phyloP scores from a whole-genome alignment of 2,797 vertebrate species.

The Peromyscus attwateri region DNA sequence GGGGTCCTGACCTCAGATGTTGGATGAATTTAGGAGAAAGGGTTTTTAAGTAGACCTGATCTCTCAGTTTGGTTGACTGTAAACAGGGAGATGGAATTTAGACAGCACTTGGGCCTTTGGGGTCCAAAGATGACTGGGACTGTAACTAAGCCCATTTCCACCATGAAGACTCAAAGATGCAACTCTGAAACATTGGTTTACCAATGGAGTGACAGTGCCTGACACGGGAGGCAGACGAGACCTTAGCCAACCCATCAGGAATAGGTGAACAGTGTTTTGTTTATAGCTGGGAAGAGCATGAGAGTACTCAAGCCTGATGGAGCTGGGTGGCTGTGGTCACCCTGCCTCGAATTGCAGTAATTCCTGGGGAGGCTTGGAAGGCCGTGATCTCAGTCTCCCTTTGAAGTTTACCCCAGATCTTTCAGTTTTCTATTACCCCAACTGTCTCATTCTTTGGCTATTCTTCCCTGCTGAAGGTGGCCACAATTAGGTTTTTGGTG shows the following conservation, averaged over 20 bases:
- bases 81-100: background rate
- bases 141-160: background rate
- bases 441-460: background rate
- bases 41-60: background rate
- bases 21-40: background rate
- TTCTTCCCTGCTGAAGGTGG: background rate
- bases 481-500: background rate
- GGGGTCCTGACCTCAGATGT: background rate
- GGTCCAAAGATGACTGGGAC: background rate
- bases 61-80: background rate
- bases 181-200: background rate
- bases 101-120: background rate
- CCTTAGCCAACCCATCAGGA: background rate
- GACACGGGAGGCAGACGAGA: background rate
- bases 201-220: background rate
- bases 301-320: background rate
- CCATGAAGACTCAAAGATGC: background rate
- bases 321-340: background rate
- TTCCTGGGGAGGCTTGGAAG: background rate
- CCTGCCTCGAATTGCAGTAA: background rate
- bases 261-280: background rate
- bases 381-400: background rate
- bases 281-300: background rate
- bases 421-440: background rate
- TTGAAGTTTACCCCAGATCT: background rate